Conservation (phyloP, 2,113 vertebrate genomes). For the Eubucco bourcierii region DNA sequence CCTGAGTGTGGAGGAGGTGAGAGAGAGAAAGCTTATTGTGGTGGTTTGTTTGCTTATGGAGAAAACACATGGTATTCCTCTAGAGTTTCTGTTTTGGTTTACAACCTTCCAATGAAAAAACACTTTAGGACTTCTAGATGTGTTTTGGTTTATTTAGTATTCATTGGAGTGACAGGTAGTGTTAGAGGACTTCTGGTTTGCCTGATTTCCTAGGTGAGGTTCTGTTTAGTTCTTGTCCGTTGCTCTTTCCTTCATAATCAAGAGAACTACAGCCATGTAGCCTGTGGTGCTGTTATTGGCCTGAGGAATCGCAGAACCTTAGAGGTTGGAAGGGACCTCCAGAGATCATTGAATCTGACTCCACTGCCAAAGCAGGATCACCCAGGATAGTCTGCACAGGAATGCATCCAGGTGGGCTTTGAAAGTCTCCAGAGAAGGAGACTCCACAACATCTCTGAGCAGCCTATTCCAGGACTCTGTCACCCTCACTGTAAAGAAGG, state of each 20-base stretch:
- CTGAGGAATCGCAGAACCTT: too few relatives aligned
- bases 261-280: rapidly evolving
- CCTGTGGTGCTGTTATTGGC: too few relatives aligned
- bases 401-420: too few relatives aligned
- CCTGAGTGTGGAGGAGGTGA: not conserved
- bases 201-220: not conserved
- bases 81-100: not conserved
- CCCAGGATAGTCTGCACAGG: too few relatives aligned
- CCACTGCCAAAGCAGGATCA: too few relatives aligned
- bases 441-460: too few relatives aligned
- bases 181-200: not conserved
- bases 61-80: not conserved
- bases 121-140: not conserved
- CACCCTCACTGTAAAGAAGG: too few relatives aligned
- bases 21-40: not conserved
- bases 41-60: not conserved
- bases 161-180: not conserved
- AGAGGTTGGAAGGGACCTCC: too few relatives aligned
- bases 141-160: not conserved
- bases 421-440: too few relatives aligned
- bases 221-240: not conserved
- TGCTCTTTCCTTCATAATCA: not conserved
- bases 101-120: not conserved
- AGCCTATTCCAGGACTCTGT: too few relatives aligned
- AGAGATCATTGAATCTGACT: too few relatives aligned